phyloP scores from a whole-genome alignment of 2,113 vertebrate genomes.

The Pachyramphus minor region DNA sequence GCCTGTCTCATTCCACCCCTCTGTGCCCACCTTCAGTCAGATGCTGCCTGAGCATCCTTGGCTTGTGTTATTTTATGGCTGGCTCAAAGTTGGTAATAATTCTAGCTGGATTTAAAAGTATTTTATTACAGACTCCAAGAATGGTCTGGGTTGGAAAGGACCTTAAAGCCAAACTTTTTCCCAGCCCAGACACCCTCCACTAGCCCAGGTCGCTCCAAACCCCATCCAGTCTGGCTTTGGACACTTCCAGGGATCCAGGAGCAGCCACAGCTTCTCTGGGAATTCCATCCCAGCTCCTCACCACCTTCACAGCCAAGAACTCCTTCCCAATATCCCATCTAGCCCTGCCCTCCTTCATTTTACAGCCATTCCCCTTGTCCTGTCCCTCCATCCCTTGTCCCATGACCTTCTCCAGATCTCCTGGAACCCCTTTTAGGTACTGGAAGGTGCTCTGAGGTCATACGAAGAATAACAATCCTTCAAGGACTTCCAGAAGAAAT shows the following conservation, averaged over 20 bases:
- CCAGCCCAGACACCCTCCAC: not conserved
- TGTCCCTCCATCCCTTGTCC: not conserved
- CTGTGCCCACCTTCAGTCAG: not conserved
- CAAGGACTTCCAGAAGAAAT: not conserved
- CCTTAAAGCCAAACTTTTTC: rapidly evolving
- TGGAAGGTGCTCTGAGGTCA: rapidly evolving
- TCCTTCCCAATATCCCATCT: not conserved
- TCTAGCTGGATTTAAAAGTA: not conserved
- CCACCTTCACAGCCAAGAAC: not conserved
- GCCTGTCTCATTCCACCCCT: not conserved
- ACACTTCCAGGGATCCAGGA: not conserved
- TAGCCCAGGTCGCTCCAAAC: not conserved
- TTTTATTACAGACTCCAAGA: not conserved
- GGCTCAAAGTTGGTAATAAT: not conserved
- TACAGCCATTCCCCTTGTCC: not conserved
- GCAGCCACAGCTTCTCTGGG: not conserved
- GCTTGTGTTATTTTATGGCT: not conserved
- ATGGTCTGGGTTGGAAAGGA: not conserved
- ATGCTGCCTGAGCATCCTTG: not conserved
- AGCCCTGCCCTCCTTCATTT: not conserved
- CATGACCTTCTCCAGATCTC: not conserved
- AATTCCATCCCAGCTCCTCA: not conserved
- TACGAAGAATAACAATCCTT: not conserved
- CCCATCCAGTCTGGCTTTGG: not conserved
- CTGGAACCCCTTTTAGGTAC: not conserved